Evolutionary conservation across 2,888 invertebrate genomes (phyloP), one percentile per base, ranked within the genome.

Genomic region (Ectemnius continuus): DNA sequence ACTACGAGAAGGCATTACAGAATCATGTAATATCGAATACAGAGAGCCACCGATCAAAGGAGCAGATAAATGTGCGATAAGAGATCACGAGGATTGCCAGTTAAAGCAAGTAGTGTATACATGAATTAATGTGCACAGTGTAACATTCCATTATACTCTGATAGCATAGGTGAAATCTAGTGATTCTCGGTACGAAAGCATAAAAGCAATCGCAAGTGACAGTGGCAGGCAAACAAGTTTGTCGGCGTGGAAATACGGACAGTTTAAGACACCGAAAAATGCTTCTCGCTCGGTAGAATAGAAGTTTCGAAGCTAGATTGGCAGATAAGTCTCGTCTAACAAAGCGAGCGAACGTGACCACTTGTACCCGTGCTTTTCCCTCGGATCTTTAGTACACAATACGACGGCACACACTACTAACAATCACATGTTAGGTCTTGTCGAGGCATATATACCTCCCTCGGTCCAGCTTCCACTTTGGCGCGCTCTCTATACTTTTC

Each of bases 281-380:
- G 16, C 56, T 46, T 13, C 23, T 58, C 61, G 68, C 63, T 61
- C 65, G 64, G 59, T 66, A 69, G 72, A 78, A 70, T 67, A 67
- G 73, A 65, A 79, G 76, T 84, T 79, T 84, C 78, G 84, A 85
- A 84, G 85, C 81, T 82, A 84, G 85, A 85, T 85, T 74, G 70
- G 73, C 62, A 76, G 85, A 85, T 85, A 84, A 75, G 60, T 69
- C 68, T 76, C 67, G 84, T 85, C 85, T 84, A 83, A 85, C 85
- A 83, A 84, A 85, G 84, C 79, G 75, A 62, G 5, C 11, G 84
- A 84, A 85, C 85, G 85, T 85, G 85, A 85, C 85, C 79, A 85
- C 85, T 85, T 76, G 79, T 82, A 68, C 72, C 74, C 75, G 72
- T 61, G 73, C 70, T 70, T 77, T 80, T 76, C 75, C 77, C 67